phyloP scores from a whole-genome alignment of 2,113 vertebrate species.

The Caranx melampygus region DNA sequence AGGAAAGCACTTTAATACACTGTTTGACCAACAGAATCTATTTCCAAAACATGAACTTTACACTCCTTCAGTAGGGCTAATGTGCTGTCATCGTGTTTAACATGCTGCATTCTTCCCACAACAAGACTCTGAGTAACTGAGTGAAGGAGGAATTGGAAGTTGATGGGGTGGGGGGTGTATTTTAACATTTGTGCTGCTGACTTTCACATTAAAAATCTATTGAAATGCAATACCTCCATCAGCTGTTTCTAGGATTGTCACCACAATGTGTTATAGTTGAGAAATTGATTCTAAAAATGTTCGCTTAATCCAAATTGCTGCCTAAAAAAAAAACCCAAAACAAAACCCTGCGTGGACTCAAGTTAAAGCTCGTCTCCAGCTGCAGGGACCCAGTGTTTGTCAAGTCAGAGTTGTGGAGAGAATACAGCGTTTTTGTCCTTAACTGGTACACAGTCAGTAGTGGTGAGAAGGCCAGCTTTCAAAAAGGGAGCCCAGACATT shows the following conservation, averaged over 20 bases:
- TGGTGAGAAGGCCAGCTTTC: conserved; percentile 87
- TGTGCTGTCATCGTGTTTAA: conserved; percentile 80
- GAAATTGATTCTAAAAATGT: conserved; percentile 10
- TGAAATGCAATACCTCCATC: conserved; percentile 17
- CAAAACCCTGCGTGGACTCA: conserved; percentile 18
- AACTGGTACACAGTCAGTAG: conserved; percentile 46
- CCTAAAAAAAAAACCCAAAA: background rate
- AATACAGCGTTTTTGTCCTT: conserved; percentile 87
- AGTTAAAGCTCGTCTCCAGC: conserved; percentile 51
- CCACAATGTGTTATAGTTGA: conserved; percentile 50
- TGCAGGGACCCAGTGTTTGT: conserved; percentile 24
- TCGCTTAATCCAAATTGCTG: conserved; percentile 2
- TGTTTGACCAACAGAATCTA: conserved; percentile 93
- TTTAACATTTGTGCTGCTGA: conserved; percentile 54
- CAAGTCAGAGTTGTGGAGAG: conserved; percentile 85
- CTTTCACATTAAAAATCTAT: conserved; percentile 28
- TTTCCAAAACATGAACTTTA: conserved; percentile 91
- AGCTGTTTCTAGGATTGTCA: conserved; percentile 76
- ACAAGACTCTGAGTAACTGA: conserved; percentile 80
- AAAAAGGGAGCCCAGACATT: conserved; percentile 86
- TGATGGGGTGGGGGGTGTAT: background rate
- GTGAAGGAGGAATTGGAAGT: background rate
- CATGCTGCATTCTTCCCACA: conserved; percentile 92
- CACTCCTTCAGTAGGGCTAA: conserved; percentile 88
- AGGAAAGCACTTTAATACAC: conserved; percentile 96